Conservation (phyloP, 30 jellyfish, hydroid and myxozoan species). For the Calvadosia cruxmelitensis region DNA sequence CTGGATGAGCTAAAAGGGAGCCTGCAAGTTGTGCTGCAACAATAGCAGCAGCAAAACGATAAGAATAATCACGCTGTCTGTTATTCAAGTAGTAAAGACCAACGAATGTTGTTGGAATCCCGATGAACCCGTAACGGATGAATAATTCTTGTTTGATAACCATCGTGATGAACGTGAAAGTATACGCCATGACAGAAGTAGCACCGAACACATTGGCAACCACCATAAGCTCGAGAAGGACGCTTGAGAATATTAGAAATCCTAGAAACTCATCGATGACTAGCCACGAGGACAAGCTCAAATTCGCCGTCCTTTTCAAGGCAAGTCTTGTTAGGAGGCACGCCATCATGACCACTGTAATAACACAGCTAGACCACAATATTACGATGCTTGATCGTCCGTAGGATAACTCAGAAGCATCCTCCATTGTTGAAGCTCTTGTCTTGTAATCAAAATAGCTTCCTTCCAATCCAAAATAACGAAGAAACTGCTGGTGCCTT, state of each 20-base stretch:
- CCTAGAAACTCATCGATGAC: conserved; percentile 45
- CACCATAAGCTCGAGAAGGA: conserved; percentile 36
- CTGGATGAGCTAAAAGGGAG: conserved; percentile 47
- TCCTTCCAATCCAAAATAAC: too few species aligned
- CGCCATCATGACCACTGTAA: neutral
- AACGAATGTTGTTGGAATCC: conserved; percentile 37
- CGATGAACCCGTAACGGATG: conserved; percentile 30
- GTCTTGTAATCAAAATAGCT: too few species aligned
- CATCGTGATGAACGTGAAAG: conserved; percentile 18
- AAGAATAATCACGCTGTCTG: conserved; percentile 10
- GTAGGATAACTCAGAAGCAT: neutral
- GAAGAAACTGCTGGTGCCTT: too few species aligned
- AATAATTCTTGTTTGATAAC: conserved; percentile 24
- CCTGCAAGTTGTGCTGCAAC: conserved; percentile 35
- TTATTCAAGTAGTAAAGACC: conserved; percentile 26
- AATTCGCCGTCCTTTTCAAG: neutral
- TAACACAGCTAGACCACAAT: neutral
- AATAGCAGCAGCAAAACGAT: conserved; percentile 4
- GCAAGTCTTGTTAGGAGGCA: neutral
- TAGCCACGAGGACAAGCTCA: neutral
- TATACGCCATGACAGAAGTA: conserved; percentile 9
- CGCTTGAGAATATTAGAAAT: conserved; percentile 28
- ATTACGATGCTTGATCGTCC: neutral
- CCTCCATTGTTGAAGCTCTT: too few species aligned
- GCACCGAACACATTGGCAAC: conserved; percentile 26